Evolutionary conservation across 2,113 vertebrate species (phyloP).

Genomic region (Mystacornis crossleyi): DNA sequence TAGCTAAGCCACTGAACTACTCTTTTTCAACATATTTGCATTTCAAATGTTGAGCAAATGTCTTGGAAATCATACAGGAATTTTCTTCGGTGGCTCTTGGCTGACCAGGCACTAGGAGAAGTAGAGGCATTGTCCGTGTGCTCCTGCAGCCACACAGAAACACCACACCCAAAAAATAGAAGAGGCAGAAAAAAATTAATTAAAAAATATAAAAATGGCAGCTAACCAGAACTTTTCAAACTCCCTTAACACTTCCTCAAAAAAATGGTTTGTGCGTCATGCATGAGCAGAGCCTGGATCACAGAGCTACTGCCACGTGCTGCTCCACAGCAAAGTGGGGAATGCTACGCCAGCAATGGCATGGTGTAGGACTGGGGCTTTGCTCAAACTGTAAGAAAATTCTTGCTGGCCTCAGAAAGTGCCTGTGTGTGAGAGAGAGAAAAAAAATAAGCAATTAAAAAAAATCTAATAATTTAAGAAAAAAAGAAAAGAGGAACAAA

Average conservation of each 20-base stretch:
- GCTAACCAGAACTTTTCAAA: background rate
- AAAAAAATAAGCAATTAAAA: background rate
- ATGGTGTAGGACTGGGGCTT: rapidly evolving
- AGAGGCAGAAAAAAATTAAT: background rate
- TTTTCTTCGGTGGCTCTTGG: background rate
- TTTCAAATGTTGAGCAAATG: background rate
- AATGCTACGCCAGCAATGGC: background rate
- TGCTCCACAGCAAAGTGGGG: background rate
- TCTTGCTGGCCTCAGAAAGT: background rate
- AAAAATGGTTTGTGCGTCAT: background rate
- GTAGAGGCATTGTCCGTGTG: background rate
- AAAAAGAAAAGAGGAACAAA: slow-evolving; percentile 3
- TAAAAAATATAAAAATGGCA: background rate
- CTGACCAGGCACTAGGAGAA: background rate
- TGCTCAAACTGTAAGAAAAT: background rate
- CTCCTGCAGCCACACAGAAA: background rate
- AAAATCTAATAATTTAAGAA: background rate
- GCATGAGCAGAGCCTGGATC: background rate
- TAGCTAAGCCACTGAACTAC: background rate
- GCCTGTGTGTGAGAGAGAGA: rapidly evolving
- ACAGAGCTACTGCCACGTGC: background rate
- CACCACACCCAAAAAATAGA: background rate
- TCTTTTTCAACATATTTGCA: background rate
- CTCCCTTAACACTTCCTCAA: slow-evolving; percentile 50
- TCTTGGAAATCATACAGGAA: background rate